These are phyloP conservation scores for Drosophila mauritiana DNA, from an alignment of 1,140 invertebrate species.

Conservation along the genomic window DNA sequence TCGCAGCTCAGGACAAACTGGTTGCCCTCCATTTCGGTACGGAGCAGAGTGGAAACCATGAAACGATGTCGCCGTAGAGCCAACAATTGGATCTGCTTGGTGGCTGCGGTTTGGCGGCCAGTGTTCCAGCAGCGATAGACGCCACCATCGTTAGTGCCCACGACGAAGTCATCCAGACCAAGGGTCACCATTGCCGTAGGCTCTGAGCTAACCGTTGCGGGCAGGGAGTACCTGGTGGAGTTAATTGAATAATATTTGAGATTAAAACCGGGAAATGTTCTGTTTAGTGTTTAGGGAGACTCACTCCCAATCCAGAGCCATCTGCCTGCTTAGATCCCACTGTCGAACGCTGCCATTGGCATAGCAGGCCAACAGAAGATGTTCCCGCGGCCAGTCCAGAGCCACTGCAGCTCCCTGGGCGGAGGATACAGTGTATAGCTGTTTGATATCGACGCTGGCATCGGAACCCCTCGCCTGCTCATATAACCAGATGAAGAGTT, in stretches of 20 bases:
- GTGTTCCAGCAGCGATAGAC: conserved; percentile 69
- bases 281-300: conserved; percentile 2
- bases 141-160: conserved; percentile 71
- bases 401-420: conserved; percentile 68
- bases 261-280: too few relatives aligned
- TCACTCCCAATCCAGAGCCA: conserved; percentile 73
- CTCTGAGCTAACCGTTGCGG: conserved; percentile 38
- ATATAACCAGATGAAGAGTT: conserved; percentile 74
- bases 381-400: conserved; percentile 66
- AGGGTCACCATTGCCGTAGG: conserved; percentile 62
- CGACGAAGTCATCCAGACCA: conserved; percentile 62
- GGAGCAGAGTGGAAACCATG: conserved; percentile 65
- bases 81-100: conserved; percentile 58
- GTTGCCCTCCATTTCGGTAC: conserved; percentile 41
- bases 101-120: conserved; percentile 30
- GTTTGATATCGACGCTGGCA: conserved; percentile 54
- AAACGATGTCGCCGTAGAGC: conserved; percentile 67
- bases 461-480: conserved; percentile 33
- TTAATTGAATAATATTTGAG: too few relatives aligned
- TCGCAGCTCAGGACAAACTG: conserved; percentile 73
- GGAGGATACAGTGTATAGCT: conserved; percentile 55
- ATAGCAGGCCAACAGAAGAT: conserved; percentile 72
- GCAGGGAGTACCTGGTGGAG: conserved; percentile 49
- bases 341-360: conserved; percentile 67
- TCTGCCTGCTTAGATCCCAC: conserved; percentile 64